Evolutionary conservation across 1,140 invertebrate species (phyloP).

Genomic region (Drosophila willistoni): DNA sequence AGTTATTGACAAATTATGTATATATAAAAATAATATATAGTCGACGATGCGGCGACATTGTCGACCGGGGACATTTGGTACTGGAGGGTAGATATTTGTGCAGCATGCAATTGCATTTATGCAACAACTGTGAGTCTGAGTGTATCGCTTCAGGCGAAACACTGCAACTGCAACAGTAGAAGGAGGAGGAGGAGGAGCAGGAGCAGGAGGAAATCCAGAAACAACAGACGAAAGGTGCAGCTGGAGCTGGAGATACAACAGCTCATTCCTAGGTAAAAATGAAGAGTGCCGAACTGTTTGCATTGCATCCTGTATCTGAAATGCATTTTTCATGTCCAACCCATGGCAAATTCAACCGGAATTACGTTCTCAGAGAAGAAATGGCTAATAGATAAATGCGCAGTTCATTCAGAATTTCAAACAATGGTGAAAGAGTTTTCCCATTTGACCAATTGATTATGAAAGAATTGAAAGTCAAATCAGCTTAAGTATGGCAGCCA

Average conservation of each 20-base stretch:
- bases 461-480: neutral
- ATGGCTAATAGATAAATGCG: constrained; percentile 11
- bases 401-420: neutral
- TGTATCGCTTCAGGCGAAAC: constrained; percentile 47
- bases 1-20: no score
- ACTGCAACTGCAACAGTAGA: constrained; percentile 32
- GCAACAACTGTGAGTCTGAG: constrained; percentile 62
- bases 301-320: constrained; percentile 42
- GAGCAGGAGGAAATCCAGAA: no score
- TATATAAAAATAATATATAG: no score
- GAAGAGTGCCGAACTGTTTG: constrained; percentile 42
- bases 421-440: neutral
- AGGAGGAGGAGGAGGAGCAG: neutral
- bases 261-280: constrained; percentile 9
- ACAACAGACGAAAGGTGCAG: neutral
- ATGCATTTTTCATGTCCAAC: constrained; percentile 67
- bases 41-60: no score
- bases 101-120: constrained; percentile 71
- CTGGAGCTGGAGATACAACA: constrained; percentile 4
- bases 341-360: constrained; percentile 15
- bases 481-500: neutral
- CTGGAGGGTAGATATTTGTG: constrained; percentile 58
- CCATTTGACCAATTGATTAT: neutral
- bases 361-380: constrained; percentile 21
- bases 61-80: no score